Percentiles rank a stretch among this genome's conserved stretches.
These are phyloP conservation scores for Aphis craccivora DNA, from an alignment of 1,140 invertebrate species.

Conservation along the genomic window DNA sequence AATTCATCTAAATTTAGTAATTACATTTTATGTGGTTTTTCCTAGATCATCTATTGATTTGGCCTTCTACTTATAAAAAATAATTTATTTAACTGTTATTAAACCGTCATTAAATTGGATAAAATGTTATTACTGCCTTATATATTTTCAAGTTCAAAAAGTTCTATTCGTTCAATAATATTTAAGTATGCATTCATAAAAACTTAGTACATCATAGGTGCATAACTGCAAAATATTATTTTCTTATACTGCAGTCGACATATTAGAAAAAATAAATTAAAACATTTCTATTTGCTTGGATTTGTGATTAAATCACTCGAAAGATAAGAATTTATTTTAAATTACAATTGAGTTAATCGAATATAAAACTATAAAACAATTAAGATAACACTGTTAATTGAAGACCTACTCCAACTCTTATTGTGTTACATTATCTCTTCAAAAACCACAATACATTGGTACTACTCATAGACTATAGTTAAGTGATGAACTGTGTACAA, in stretches of 20 bases:
- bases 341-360: neutral
- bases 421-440: neutral
- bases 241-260: neutral
- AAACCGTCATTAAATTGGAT: neutral
- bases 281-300: neutral
- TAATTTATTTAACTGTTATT: neutral
- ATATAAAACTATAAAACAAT: neutral
- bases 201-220: neutral
- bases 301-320: neutral
- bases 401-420: conserved; percentile 16
- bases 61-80: neutral
- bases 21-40: neutral
- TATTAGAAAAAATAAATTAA: neutral
- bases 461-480: conserved; percentile 29
- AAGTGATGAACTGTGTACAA: neutral
- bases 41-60: neutral
- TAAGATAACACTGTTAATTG: neutral
- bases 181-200: neutral
- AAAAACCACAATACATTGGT: neutral
- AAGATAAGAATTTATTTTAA: conserved; percentile 30
- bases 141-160: neutral
- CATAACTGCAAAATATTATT: neutral
- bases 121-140: neutral
- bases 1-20: neutral
- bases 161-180: neutral